Percentiles rank a stretch among this genome's conserved stretches.
Evolutionary conservation across 2,888 invertebrate genomes (phyloP).

Genomic region (Drosophila mayaguana): DNA sequence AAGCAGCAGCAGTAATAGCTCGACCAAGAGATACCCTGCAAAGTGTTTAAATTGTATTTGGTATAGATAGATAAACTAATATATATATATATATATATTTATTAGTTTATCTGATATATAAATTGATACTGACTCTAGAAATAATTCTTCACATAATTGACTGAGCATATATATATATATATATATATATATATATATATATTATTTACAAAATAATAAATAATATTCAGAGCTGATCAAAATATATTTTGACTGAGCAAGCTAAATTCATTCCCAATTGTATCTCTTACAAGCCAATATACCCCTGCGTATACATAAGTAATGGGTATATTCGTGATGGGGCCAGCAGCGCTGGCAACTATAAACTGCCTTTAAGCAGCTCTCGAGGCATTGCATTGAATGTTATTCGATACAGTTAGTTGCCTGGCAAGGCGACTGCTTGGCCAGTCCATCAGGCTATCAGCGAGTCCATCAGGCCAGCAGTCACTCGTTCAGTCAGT

Average conservation of each 20-base stretch:
- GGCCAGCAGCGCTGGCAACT: conserved; percentile 14
- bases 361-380: conserved; percentile 33
- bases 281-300: background rate
- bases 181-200: no score
- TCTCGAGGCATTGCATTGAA: conserved; percentile 28
- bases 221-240: no score
- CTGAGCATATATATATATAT: no score
- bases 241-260: background rate
- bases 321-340: background rate
- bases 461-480: conserved; percentile 23
- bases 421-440: conserved; percentile 18
- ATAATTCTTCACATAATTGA: no score
- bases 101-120: no score
- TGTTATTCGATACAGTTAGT: conserved; percentile 63
- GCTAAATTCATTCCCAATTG: background rate
- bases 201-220: no score
- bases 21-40: background rate
- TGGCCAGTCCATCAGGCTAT: conserved; percentile 30
- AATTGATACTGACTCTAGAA: no score
- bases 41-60: background rate
- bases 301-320: background rate
- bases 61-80: no score
- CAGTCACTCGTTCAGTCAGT: background rate
- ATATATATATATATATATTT: no score
- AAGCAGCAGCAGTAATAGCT: background rate